Percentiles rank a stretch among this genome's conserved stretches.
Evolutionary conservation across 23 tunicate genomes (phyloP).

Genomic region (Trididemnum nubilum): DNA sequence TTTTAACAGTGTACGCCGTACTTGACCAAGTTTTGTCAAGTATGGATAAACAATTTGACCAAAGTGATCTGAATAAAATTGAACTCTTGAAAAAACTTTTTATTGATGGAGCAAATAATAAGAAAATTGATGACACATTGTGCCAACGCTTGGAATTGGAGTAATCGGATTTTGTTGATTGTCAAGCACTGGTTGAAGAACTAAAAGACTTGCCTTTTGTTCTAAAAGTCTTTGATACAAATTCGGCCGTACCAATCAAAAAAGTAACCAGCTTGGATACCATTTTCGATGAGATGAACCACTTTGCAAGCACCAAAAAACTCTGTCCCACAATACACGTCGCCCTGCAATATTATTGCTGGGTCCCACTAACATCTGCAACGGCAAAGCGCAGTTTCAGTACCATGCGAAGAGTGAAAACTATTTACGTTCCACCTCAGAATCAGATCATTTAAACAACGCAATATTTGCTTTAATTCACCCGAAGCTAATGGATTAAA

Average conservation of each 20-base stretch:
- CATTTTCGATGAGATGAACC: constrained; percentile 33
- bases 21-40: constrained; percentile 33
- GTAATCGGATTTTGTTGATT: constrained; percentile 31
- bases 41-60: constrained; percentile 27
- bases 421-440: no score
- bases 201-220: constrained; percentile 31
- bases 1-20: no score
- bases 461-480: no score
- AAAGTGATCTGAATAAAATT: constrained; percentile 32
- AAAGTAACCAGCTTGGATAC: constrained; percentile 32
- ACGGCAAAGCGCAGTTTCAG: background rate
- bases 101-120: constrained; percentile 27
- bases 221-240: constrained; percentile 24
- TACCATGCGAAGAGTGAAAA: background rate
- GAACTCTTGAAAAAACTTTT: constrained; percentile 18
- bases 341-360: constrained; percentile 31
- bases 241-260: constrained; percentile 33
- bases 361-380: constrained; percentile 27
- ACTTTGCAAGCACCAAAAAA: constrained; percentile 23
- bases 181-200: constrained; percentile 37
- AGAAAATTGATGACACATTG: constrained; percentile 29
- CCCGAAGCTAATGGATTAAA: no score
- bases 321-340: constrained; percentile 25
- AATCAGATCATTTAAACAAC: no score
- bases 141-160: constrained; percentile 33